Conservation (phyloP, 2,888 invertebrate genomes). For the Mesochorus sp. region DNA sequence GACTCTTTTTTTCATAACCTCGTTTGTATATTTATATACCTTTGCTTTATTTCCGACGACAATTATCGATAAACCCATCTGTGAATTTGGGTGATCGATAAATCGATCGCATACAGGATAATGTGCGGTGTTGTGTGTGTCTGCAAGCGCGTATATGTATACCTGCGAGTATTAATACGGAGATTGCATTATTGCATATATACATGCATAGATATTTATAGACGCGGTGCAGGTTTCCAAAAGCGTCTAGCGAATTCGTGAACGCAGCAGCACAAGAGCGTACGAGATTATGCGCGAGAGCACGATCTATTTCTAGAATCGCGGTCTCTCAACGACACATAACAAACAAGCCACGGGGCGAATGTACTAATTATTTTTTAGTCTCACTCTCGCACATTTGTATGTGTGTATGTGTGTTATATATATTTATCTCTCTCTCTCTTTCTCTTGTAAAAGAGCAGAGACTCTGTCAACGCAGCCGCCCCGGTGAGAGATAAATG, state of each 20-base stretch:
- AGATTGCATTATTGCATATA: constrained; percentile 39
- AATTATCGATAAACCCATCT: constrained; percentile 1
- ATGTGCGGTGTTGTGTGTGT: constrained; percentile 5
- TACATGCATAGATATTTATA: constrained; percentile 17
- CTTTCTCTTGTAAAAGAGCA: constrained; percentile 12
- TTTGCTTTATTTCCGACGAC: background rate
- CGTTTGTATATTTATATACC: background rate
- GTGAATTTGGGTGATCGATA: constrained; percentile 35
- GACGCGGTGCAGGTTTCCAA: constrained; percentile 77
- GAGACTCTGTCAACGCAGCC: constrained; percentile 39
- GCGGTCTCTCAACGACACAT: constrained; percentile 63
- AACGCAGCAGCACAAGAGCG: constrained; percentile 41
- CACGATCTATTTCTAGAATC: constrained; percentile 80
- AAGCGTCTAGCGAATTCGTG: constrained; percentile 74
- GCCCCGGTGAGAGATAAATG: constrained; percentile 56
- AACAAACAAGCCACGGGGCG: constrained; percentile 62
- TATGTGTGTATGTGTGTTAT: background rate
- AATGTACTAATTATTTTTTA: constrained; percentile 80
- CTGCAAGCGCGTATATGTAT: constrained; percentile 1
- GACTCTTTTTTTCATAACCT: background rate
- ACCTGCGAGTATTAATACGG: constrained; percentile 28
- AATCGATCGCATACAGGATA: constrained; percentile 6
- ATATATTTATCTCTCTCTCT: constrained; percentile 1
- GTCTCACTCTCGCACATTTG: constrained; percentile 52
- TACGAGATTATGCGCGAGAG: constrained; percentile 71